Evolutionary conservation across 2,888 invertebrate genomes (phyloP), one percentile per base, ranked within the genome.

Genomic region (Phengaris arion): DNA sequence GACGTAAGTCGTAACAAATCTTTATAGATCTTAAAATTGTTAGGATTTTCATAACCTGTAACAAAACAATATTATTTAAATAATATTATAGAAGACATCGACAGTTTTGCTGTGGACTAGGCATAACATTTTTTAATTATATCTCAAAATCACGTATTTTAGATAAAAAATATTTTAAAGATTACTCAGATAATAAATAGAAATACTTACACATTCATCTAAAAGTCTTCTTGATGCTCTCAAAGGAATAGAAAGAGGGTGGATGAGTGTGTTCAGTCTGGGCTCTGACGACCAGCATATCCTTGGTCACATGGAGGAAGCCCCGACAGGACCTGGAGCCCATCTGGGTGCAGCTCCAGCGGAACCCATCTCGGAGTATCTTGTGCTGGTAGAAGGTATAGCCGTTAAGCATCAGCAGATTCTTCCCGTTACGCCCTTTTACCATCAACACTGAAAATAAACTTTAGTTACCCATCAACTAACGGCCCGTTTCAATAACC

Each of bases 331-430:
- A 91, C 78, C 93, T 87, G 76, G 93, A 93, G 0, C 92, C 92
- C 93, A 93, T 93, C 81, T 92, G 92, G 0, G 93, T 93, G 79
- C 93, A 93, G 83, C 93, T 93, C 93, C 93, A 93, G 0, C 93
- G 87, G 82, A 86, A 89, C 0, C 93, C 93, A 57, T 92, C 92
- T 35, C 89, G 85, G 9, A 93, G 83, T 2, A 87, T 81, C 81
- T 93, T 93, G 78, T 93, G 93, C 79, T 92, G 91, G 79, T 93
- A 93, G 81, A 91, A 93, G 0, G 93, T 93, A 77, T 92, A 93
- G 0, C 93, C 93, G 72, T 92, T 88, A 8, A 92, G 85, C 90
- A 92, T 89, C 51, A 93, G 81, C 46, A 93, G 81, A 77, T 91
- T 85, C 77, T 93, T 93, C 0, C 93, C 93, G 59, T 89, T 89